Evolutionary conservation across 2,888 invertebrate genomes (phyloP).

Genomic region (Ecliptopera silaceata): DNA sequence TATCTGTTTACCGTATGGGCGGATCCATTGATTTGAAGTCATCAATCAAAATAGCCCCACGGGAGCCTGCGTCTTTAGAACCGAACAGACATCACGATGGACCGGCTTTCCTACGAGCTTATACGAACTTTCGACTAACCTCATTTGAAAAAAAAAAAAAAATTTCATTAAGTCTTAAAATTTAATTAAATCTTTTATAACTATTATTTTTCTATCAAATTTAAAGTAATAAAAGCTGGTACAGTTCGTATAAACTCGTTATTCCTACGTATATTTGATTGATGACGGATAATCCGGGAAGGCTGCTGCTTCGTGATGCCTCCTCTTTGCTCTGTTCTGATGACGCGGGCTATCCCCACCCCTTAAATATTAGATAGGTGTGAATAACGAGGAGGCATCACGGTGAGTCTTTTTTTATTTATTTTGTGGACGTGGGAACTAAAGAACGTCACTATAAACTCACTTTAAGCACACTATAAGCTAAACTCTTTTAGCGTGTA

Average conservation of each 20-base stretch:
- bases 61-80: slow-evolving; percentile 77
- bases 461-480: no score
- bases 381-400: slow-evolving; percentile 71
- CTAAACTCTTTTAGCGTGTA: no score
- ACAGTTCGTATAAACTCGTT: slow-evolving; percentile 49
- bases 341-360: slow-evolving; percentile 64
- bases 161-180: background rate
- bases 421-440: slow-evolving; percentile 32
- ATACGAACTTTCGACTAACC: slow-evolving; percentile 40
- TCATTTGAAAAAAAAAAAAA: slow-evolving; percentile 11
- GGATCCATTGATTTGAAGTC: slow-evolving; percentile 82
- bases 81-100: slow-evolving; percentile 80
- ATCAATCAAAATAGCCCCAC: slow-evolving; percentile 75
- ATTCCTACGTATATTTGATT: slow-evolving; percentile 58
- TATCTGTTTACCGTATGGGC: slow-evolving; percentile 47
- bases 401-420: slow-evolving; percentile 64
- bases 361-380: slow-evolving; percentile 37
- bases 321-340: slow-evolving; percentile 81
- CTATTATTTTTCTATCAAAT: background rate
- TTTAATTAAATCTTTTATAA: background rate
- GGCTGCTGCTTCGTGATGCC: slow-evolving; percentile 78
- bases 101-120: slow-evolving; percentile 56
- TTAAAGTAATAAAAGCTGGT: background rate
- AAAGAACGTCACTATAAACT: background rate
- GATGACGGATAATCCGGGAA: slow-evolving; percentile 80